Evolutionary conservation across 2,113 vertebrate genomes (phyloP), one percentile per base, ranked within the genome.

Genomic region (Pseudopodoces humilis): DNA sequence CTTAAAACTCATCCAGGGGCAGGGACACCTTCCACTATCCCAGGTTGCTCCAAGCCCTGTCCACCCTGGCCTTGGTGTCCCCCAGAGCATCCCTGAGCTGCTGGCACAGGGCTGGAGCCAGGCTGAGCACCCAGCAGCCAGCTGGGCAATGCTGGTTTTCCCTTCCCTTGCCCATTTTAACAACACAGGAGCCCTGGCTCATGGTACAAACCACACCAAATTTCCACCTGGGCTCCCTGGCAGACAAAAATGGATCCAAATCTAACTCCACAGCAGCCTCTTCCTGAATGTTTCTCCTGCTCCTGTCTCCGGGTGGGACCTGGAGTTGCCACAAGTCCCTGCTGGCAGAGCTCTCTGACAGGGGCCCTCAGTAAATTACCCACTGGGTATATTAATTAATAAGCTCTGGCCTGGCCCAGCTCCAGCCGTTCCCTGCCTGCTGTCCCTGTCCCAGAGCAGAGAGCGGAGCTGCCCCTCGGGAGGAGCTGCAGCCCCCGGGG

Each of bases 111-210:
- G 80, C 72, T 86, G 71, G 23, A 24, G 16, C 63, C 53, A 49
- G 53, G 55, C 86, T 88, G 60, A 75, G 52, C 37, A 37, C 71
- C 41, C 27, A 24, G 15, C 62, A 41, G 37, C 35, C n/a, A 62
- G 6, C n/a, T 31, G 1, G 6, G 16, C 35, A 28, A 8, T 0
- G 14, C 37, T 84, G 31, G 2, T 0, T 31, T 52, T 44, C 35
- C 23, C 0, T 22, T 41, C 22, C 7, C 39, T 35, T 50, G 35
- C 15, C 74, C 15, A 0, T 37, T 84, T 49, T 23, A 13, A 13
- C 59, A 13, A 0, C 0, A 0, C 44, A 6, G 18, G 30, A 44
- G 17, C 18, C 14, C n/a, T 9, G 17, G 2, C 9, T 59, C 5
- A 6, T 7, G 46, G 23, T 24, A 68, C 43, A 41, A 41, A 81